Evolutionary conservation across 2,797 vertebrate genomes (phyloP).

Genomic region (Ptychadena robeensis): DNA sequence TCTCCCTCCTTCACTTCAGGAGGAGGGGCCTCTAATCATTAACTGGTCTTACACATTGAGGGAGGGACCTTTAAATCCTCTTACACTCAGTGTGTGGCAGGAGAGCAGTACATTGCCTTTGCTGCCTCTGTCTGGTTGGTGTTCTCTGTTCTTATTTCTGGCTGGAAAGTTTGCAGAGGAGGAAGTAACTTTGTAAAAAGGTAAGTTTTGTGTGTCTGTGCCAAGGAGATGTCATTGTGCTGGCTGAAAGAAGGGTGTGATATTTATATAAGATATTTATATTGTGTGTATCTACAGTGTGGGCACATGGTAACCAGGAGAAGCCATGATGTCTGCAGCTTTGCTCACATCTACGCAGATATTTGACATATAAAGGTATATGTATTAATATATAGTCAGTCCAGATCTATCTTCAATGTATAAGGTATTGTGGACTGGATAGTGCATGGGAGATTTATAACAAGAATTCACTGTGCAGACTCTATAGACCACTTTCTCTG

Average conservation of each 20-base stretch:
- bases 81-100: background rate
- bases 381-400: no score
- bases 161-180: background rate
- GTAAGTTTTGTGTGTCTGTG: background rate
- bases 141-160: background rate
- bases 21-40: slow-evolving; percentile 31
- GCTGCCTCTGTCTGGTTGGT: background rate
- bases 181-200: background rate
- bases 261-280: background rate
- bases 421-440: no score
- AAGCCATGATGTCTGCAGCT: background rate
- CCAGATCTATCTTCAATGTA: no score
- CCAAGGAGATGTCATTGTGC: background rate
- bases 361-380: no score
- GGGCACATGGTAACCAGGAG: background rate
- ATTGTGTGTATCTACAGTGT: background rate
- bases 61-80: slow-evolving; percentile 17
- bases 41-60: background rate
- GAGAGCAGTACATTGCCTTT: background rate
- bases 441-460: background rate
- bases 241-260: background rate
- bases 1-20: background rate
- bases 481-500: no score
- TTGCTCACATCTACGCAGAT: background rate
- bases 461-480: no score